phyloP scores from a whole-genome alignment of 2,888 invertebrate genomes.

The Phengaris arion region DNA sequence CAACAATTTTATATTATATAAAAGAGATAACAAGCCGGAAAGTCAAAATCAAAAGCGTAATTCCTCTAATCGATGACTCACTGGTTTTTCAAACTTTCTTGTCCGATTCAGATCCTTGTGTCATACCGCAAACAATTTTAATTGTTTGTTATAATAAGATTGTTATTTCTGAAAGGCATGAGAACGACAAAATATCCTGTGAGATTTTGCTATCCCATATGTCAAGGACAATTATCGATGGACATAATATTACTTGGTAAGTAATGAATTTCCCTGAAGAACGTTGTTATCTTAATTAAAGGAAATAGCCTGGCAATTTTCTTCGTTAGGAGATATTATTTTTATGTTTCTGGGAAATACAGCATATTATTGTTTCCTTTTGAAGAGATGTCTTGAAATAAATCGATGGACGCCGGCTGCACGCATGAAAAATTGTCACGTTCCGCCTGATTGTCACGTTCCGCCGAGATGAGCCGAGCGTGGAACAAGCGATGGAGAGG shows the following conservation, averaged over 20 bases:
- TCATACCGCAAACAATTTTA: slow-evolving; percentile 17
- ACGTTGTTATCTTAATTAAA: slow-evolving; percentile 35
- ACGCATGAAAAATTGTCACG: no score
- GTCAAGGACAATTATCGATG: slow-evolving; percentile 52
- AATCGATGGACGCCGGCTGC: no score
- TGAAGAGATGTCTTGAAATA: no score
- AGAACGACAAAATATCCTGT: slow-evolving; percentile 11
- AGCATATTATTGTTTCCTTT: neutral
- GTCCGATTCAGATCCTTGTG: slow-evolving; percentile 30
- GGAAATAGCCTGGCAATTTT: slow-evolving; percentile 12
- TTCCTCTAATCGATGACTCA: slow-evolving; percentile 33
- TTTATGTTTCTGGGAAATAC: neutral
- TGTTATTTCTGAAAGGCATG: neutral
- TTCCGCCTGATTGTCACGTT: no score
- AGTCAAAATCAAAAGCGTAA: slow-evolving; percentile 1
- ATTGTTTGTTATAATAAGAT: neutral
- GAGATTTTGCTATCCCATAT: slow-evolving; percentile 37
- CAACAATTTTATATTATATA: neutral
- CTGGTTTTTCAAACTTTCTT: slow-evolving; percentile 37
- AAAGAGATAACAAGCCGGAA: neutral
- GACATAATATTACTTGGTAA: slow-evolving; percentile 34
- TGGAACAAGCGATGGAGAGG: no score
- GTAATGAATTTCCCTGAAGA: slow-evolving; percentile 41
- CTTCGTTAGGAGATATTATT: slow-evolving; percentile 1
- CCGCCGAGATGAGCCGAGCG: no score